Evolutionary conservation across 1,140 invertebrate genomes (phyloP).

Genomic region (Atta texana): DNA sequence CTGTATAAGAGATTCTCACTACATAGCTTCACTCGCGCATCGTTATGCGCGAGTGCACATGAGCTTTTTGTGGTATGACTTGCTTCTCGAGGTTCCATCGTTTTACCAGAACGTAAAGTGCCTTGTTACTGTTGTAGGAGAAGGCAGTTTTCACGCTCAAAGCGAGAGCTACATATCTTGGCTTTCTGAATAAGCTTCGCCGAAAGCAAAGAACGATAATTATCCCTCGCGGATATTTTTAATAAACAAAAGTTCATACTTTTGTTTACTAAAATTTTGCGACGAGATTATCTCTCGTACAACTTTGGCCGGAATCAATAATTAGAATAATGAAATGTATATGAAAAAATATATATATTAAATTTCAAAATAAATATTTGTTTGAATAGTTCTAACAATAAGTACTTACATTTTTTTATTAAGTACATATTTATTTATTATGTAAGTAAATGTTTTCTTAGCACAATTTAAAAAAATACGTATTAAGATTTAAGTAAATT

Average conservation of each 20-base stretch:
- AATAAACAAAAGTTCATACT: background rate
- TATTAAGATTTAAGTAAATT: too few relatives aligned
- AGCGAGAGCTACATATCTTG: background rate
- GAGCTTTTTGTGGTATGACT: conserved; percentile 4
- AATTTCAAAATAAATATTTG: too few relatives aligned
- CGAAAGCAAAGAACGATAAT: background rate
- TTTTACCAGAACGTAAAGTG: conserved; percentile 20
- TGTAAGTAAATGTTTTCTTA: too few relatives aligned
- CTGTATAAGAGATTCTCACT: background rate
- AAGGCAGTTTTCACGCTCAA: conserved; percentile 12
- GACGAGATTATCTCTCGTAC: background rate
- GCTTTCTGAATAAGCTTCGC: background rate
- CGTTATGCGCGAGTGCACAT: background rate
- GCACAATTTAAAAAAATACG: too few relatives aligned
- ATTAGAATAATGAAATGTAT: conserved; percentile 19
- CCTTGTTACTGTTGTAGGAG: background rate
- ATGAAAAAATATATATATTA: too few relatives aligned
- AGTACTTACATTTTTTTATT: too few relatives aligned
- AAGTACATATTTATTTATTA: too few relatives aligned
- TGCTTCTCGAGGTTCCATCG: background rate
- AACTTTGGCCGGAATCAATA: background rate
- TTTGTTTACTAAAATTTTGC: conserved; percentile 17
- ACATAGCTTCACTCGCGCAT: background rate
- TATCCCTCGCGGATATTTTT: background rate
- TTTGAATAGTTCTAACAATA: too few relatives aligned